Evolutionary conservation across 2,113 vertebrate genomes (phyloP), one percentile per base, ranked within the genome.

Genomic region (Myotis brandtii): DNA sequence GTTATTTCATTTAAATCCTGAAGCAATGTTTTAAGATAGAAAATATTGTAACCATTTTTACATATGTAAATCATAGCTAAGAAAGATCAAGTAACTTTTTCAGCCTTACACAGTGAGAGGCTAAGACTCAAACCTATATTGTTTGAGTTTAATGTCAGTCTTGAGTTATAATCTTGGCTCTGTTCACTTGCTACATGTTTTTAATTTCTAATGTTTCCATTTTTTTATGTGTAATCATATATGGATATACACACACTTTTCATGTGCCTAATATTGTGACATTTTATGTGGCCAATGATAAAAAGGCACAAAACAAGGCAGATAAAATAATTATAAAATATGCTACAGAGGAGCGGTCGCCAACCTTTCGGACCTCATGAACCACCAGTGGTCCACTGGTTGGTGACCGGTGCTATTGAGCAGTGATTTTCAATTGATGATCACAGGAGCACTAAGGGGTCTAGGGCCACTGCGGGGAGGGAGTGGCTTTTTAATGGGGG

Each of bases 1-100:
- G 97, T 84, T 79, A 37, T 86, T 80, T 93, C 25, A 90, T 93
- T 89, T 86, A 86, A 20, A 62, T 30, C 27, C 89, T 27, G 90
- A 66, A 96, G 56, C 62, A 89, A 1, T 64, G 2, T 80, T 96
- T 20, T 48, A 81, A 83, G 20, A 37, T 56, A 50, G 11, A 91
- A 46, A 66, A 13, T 86, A 67, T 80, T 52, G 12, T 56, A 66
- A 37, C 0, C 13, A 27, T 52, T 79, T 93, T 84, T 37, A n/a
- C 40, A 20, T 73, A 13, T 95, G 9, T 50, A 84, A 54, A 76
- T 69, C 73, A 6, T 5, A 86, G 17, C 73, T 73, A 17, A 79
- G 62, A 54, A 5, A 43, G 12, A 8, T 70, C 67, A 84, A 75
- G 7, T 81, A 73, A 56, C 34, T 82, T 48, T 93, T 25, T 70